Conservation (phyloP, 2,113 vertebrate species). For the Peromyscus maniculatus region DNA sequence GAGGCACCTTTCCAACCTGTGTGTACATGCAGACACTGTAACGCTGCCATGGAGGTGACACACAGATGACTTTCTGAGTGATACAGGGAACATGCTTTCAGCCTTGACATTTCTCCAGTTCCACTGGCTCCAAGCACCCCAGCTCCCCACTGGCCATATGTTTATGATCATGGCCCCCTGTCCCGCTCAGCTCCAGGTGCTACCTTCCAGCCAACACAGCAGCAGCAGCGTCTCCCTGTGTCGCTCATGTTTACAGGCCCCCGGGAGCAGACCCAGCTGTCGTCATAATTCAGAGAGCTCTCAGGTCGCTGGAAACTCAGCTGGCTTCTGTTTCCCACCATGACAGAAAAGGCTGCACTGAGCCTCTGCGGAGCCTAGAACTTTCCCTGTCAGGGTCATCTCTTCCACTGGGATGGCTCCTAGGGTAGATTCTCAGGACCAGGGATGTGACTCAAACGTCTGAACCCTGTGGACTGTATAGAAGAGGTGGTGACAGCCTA, state of each 20-base stretch:
- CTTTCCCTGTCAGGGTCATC: neutral
- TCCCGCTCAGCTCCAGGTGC: neutral
- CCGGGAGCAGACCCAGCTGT: neutral
- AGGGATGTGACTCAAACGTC: neutral
- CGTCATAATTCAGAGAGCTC: neutral
- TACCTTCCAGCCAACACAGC: neutral
- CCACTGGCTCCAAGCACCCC: neutral
- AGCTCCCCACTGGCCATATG: neutral
- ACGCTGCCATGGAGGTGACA: neutral
- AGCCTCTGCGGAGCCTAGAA: neutral
- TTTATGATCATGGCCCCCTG: neutral
- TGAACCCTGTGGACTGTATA: neutral
- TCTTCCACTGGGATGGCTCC: neutral
- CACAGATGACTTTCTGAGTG: neutral
- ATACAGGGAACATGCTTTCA: neutral
- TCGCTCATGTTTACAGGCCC: neutral
- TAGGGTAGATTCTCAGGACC: neutral
- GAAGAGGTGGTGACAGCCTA: neutral
- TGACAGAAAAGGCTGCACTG: neutral
- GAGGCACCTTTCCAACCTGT: neutral
- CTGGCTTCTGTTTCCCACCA: conserved; percentile 1
- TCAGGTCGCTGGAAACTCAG: neutral
- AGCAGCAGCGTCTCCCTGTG: neutral
- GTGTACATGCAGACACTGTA: neutral
- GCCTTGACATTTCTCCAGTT: neutral